A percentile compares a stretch with the other conserved stretches of the same genome.
Evolutionary conservation across 2,797 vertebrate genomes (phyloP).

Genomic region (Protonibea diacanthus): DNA sequence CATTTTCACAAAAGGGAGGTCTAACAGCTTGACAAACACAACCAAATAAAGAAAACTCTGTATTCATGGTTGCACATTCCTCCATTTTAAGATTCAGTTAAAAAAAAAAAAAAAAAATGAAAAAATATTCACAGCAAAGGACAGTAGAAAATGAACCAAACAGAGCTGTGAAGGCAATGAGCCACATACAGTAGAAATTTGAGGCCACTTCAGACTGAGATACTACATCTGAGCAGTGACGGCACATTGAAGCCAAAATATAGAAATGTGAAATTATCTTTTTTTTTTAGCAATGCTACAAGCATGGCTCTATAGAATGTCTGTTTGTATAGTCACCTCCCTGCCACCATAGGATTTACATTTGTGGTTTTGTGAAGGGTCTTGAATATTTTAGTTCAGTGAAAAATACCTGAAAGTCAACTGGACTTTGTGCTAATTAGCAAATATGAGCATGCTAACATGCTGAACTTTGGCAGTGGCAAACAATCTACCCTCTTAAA

Average conservation of each 20-base stretch:
- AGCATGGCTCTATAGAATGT: neutral
- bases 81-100: neutral
- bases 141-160: neutral
- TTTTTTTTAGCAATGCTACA: neutral
- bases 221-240: neutral
- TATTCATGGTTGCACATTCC: neutral
- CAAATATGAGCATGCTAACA: neutral
- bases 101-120: neutral
- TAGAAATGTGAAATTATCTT: neutral
- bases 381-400: neutral
- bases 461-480: neutral
- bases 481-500: neutral
- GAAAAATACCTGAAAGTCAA: neutral
- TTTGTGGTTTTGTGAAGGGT: neutral
- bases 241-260: neutral
- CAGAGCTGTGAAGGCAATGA: neutral
- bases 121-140: neutral
- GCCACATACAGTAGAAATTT: neutral
- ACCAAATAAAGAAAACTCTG: neutral
- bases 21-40: neutral
- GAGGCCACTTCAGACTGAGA: neutral
- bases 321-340: neutral
- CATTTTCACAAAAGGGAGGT: slow-evolving; percentile 5
- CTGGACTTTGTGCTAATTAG: neutral
- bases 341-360: neutral